Conservation (phyloP, 2,113 vertebrate species). For the Channa argus region DNA sequence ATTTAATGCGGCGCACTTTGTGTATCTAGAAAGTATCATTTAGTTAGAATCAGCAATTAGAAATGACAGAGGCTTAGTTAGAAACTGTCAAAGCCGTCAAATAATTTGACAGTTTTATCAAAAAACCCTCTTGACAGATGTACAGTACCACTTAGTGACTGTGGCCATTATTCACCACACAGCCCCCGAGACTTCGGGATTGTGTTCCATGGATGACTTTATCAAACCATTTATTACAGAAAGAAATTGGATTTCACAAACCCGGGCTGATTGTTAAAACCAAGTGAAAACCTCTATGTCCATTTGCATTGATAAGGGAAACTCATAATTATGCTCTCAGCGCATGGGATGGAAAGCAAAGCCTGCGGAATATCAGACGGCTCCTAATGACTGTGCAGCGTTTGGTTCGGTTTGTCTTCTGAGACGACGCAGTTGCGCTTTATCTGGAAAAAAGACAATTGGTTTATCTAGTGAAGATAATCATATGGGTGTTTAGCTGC, state of each 20-base stretch:
- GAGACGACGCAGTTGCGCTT: neutral
- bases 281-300: conserved; percentile 8
- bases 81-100: neutral
- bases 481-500: neutral
- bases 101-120: neutral
- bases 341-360: conserved; percentile 5
- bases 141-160: neutral
- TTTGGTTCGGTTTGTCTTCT: neutral
- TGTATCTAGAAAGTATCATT: neutral
- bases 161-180: neutral
- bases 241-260: conserved; percentile 39
- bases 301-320: conserved; percentile 23
- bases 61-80: neutral
- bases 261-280: neutral
- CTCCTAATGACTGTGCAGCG: conserved; percentile 10
- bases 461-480: neutral
- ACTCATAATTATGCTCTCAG: conserved; percentile 16
- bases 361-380: neutral
- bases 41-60: neutral
- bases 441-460: neutral
- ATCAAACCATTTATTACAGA: conserved; percentile 29
- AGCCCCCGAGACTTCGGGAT: conserved; percentile 1
- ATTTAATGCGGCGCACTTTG: neutral
- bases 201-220: conserved; percentile 14
- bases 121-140: neutral